Evolutionary conservation across 2,113 vertebrate genomes (phyloP), one percentile per base, ranked within the genome.

Genomic region (Plotosus lineatus): DNA sequence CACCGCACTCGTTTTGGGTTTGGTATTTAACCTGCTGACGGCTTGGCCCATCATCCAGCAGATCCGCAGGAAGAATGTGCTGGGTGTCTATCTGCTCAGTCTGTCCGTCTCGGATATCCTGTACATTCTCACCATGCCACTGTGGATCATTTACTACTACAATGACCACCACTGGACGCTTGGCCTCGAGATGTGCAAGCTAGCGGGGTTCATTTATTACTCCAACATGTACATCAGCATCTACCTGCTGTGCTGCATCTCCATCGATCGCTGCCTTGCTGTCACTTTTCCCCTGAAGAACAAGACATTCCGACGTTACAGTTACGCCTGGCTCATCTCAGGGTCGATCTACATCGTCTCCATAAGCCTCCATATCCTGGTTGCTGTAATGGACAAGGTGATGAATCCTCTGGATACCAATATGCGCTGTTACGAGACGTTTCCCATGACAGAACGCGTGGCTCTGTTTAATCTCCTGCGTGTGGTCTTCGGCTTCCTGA

Each of bases 151-250:
- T 66, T 95, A 95, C 78, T 93, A 92, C 84, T 50, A 19, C 4
- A 56, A 81, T 0, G n/a, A 92, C 83, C 94, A 95, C 82, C 3
- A n/a, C 6, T 94, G 93, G 94, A 1, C 0, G 7, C 85, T 94
- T 0, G 84, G 90, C 1, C 31, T 1, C 0, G 0, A 0, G 0
- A 73, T 89, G n/a, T 95, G 94, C 81, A 89, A 84, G 10, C 6
- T 94, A 5, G 90, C 89, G 0, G 94, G 94, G n/a, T 95, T 95
- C 75, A 56, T 95, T 71, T 95, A 92, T 87, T 95, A 95, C 89
- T 92, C 93, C 83, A 95, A 95, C 87, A 92, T 93, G 90, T 95
- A 95, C 81, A 89, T 93, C 81, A 94, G 94, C 85, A 93, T 92
- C 81, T 92, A 46, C 82, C 87, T 95, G 50, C 92, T 95, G 61